Conservation (phyloP, 2,113 vertebrate species). For the Prunella fulvescens region DNA sequence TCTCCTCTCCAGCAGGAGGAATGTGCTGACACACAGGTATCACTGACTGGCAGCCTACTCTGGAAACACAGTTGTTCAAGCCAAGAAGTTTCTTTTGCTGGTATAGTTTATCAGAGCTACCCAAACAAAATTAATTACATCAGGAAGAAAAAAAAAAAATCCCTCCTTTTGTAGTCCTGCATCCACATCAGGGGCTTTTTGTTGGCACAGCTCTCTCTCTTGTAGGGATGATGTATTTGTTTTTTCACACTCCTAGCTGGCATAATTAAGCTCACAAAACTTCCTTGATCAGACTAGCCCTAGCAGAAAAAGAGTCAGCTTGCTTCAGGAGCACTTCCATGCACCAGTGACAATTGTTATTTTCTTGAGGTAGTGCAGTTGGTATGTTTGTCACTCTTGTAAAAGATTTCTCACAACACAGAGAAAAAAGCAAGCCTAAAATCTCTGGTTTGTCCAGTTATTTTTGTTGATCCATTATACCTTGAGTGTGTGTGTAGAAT, state of each 20-base stretch:
- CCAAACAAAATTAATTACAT: not conserved
- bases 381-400: not conserved
- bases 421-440: not conserved
- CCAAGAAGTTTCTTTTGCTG: slow-evolving; percentile 38
- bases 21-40: slow-evolving; percentile 45
- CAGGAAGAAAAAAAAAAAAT: not conserved
- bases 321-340: not conserved
- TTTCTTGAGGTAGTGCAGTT: not conserved
- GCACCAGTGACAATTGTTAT: not conserved
- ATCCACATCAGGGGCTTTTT: not conserved
- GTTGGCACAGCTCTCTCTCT: not conserved
- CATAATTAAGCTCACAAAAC: not conserved
- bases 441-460: not conserved
- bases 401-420: not conserved
- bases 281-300: not conserved
- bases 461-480: not conserved
- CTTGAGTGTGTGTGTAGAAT: not conserved
- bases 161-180: not conserved
- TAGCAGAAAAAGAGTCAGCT: not conserved
- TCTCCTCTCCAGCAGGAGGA: slow-evolving; percentile 13
- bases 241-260: not conserved
- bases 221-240: not conserved
- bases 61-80: not conserved
- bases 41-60: not conserved
- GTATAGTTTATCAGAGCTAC: slow-evolving; percentile 11